These are phyloP conservation scores for Atlantisia rogersi DNA, from an alignment of 2,113 vertebrate species.

Conservation along the genomic window DNA sequence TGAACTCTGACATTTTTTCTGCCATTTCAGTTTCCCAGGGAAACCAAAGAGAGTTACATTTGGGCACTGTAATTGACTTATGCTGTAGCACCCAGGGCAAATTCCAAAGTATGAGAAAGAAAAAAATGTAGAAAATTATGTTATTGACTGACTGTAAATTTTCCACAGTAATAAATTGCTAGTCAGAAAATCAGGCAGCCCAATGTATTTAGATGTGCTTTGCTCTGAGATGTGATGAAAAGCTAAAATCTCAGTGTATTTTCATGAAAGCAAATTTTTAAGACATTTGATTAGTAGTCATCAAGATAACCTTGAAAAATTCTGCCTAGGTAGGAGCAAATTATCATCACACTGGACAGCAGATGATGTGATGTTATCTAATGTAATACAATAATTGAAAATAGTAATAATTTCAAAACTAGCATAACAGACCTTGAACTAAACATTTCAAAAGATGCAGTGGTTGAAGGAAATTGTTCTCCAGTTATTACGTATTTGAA, in stretches of 20 bases:
- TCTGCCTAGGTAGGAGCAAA: not conserved
- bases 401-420: not conserved
- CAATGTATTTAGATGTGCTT: not conserved
- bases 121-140: conserved; percentile 22
- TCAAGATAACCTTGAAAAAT: not conserved
- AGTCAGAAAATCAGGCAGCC: not conserved
- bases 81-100: conserved; percentile 41
- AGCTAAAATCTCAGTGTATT: not conserved
- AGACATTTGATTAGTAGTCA: not conserved
- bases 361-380: not conserved
- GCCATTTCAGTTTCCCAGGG: conserved; percentile 45
- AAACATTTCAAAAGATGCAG: not conserved
- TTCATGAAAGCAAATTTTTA: not conserved
- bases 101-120: conserved; percentile 15
- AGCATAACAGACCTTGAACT: not conserved
- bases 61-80: conserved; percentile 46
- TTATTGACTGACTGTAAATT: conserved; percentile 27
- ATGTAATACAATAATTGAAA: not conserved
- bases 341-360: not conserved
- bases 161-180: conserved; percentile 1
- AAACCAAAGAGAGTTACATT: conserved; percentile 40
- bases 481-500: not conserved
- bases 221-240: not conserved
- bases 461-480: not conserved
- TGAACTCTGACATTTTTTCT: conserved; percentile 59